Evolutionary conservation across 2,113 vertebrate species (phyloP).

Genomic region (Apaloderma vittatum): DNA sequence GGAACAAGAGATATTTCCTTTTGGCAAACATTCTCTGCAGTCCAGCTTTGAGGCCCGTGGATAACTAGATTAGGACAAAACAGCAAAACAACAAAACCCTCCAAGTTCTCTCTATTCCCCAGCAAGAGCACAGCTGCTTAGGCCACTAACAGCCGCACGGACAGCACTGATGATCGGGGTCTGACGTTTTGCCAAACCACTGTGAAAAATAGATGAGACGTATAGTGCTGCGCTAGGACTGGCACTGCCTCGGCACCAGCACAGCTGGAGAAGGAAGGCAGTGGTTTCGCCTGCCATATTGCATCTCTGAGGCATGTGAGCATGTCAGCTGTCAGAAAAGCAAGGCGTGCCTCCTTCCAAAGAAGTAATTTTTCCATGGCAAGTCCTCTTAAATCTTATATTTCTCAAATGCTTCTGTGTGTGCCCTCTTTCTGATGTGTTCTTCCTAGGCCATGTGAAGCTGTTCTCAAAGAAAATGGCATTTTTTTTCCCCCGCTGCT

Average conservation of each 20-base stretch:
- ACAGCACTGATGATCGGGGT: neutral
- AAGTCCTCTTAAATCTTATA: neutral
- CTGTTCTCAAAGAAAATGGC: neutral
- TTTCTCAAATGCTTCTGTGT: neutral
- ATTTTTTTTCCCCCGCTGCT: neutral
- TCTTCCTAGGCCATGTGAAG: neutral
- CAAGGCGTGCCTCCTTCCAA: neutral
- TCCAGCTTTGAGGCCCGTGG: neutral
- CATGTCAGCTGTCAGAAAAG: neutral
- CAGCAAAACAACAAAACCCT: neutral
- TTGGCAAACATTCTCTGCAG: neutral
- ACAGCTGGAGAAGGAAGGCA: neutral
- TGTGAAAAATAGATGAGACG: neutral
- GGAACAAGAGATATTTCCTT: neutral
- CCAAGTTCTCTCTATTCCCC: neutral
- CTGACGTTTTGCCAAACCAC: neutral
- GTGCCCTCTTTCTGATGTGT: neutral
- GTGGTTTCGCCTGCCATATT: neutral
- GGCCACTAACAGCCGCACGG: rapidly evolving
- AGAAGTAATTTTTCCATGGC: neutral
- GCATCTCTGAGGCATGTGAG: neutral
- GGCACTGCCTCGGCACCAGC: neutral
- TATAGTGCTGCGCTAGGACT: neutral
- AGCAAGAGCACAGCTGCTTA: neutral
- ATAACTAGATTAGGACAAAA: neutral